These are phyloP conservation scores for Capromys pilorides DNA, from an alignment of 2,797 vertebrate genomes.

Conservation along the genomic window DNA sequence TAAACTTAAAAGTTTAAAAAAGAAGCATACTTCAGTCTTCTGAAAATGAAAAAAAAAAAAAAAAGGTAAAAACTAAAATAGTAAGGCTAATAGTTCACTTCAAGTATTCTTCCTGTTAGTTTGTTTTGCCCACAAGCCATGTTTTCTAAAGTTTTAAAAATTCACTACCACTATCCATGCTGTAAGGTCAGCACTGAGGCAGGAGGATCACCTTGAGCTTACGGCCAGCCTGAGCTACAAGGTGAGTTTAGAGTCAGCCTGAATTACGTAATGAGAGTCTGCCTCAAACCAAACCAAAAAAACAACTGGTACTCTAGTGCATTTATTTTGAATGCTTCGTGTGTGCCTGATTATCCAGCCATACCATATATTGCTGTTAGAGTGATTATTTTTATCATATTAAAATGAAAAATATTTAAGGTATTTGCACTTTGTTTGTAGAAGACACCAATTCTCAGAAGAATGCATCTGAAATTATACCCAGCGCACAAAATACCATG, in stretches of 20 bases:
- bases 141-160: conserved; percentile 5
- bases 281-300: background rate
- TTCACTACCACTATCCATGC: background rate
- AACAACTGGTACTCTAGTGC: background rate
- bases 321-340: conserved; percentile 39
- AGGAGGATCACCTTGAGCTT: background rate
- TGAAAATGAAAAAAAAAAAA: too few species aligned
- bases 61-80: too few species aligned
- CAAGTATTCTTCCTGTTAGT: too few species aligned
- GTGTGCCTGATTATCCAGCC: conserved; percentile 28
- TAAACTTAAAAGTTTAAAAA: too few species aligned
- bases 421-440: conserved; percentile 50
- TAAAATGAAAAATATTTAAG: conserved; percentile 49
- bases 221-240: background rate
- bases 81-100: too few species aligned
- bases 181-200: background rate
- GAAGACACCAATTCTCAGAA: conserved; percentile 43
- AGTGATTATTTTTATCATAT: conserved; percentile 15
- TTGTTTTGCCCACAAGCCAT: too few species aligned
- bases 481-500: conserved; percentile 24
- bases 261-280: background rate
- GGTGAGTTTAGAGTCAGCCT: background rate
- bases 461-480: conserved; percentile 53
- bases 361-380: background rate
- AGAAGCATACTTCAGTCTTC: too few species aligned